A percentile compares a stretch with the other conserved stretches of the same genome.
phyloP scores from a whole-genome alignment of 2,113 vertebrate genomes.

The Leucosticte australis region DNA sequence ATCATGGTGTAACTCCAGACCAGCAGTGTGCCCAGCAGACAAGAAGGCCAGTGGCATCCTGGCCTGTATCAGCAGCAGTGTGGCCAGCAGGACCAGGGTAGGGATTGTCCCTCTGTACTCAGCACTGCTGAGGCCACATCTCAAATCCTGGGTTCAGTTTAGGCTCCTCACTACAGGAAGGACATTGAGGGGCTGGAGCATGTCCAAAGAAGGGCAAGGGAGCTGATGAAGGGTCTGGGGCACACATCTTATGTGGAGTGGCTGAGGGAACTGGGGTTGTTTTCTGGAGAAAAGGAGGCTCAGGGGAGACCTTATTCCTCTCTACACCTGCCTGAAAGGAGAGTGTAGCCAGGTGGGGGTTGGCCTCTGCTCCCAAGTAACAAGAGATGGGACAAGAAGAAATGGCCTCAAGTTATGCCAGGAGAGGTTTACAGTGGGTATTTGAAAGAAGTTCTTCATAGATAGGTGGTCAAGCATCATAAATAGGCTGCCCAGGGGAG shows the following conservation, averaged over 20 bases:
- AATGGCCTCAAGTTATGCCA: neutral
- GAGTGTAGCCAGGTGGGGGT: neutral
- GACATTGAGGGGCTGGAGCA: accelerated
- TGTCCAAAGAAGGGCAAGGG: neutral
- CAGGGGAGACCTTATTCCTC: neutral
- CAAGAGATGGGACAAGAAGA: neutral
- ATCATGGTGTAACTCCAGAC: neutral
- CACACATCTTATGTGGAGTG: too few species aligned
- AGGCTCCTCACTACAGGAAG: neutral
- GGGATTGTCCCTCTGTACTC: accelerated
- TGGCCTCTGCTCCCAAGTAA: neutral
- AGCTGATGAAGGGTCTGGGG: neutral
- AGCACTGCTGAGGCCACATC: neutral
- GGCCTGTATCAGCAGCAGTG: neutral
- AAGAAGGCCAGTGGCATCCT: neutral
- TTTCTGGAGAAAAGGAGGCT: neutral
- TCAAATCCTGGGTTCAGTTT: neutral
- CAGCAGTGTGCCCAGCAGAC: neutral
- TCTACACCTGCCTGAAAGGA: neutral
- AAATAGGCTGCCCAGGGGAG: neutral
- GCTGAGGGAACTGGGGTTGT: neutral
- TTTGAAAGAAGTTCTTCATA: neutral
- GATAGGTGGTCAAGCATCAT: neutral
- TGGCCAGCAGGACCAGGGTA: neutral
- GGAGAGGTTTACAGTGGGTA: neutral